Evolutionary conservation across 2,797 vertebrate species (phyloP).

Genomic region (Acanthopagrus latus): DNA sequence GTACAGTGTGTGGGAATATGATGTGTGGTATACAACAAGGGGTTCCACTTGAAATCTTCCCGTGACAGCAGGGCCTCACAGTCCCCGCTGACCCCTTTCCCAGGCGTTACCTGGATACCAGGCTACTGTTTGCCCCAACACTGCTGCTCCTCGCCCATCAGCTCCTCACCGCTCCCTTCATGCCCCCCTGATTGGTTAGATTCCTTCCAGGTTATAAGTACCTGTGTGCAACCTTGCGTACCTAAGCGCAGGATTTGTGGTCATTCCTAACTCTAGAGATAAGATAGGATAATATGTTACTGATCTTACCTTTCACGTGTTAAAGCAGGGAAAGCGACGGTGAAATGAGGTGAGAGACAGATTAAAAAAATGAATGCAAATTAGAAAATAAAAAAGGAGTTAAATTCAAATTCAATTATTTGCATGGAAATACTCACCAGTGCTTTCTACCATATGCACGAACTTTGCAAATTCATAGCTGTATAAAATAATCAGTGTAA

Average conservation of each 20-base stretch:
- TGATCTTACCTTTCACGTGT: conserved; percentile 1
- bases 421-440: not conserved
- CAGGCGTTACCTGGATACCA: conserved; percentile 70
- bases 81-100: conserved; percentile 30
- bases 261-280: conserved; percentile 5
- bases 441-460: not conserved
- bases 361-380: not conserved
- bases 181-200: conserved; percentile 8
- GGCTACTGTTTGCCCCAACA: conserved; percentile 74
- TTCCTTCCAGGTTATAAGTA: conserved; percentile 32
- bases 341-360: not conserved
- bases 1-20: conserved; percentile 12
- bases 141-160: conserved; percentile 35
- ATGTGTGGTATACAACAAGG: conserved; percentile 18
- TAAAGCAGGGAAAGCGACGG: not conserved
- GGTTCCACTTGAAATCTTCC: conserved; percentile 48
- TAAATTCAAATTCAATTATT: not conserved
- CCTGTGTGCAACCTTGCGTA: conserved; percentile 34
- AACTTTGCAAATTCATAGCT: not conserved
- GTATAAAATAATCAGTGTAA: not conserved
- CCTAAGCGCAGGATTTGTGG: conserved; percentile 14
- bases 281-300: not conserved
- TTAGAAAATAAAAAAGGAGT: not conserved
- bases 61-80: conserved; percentile 44
- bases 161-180: conserved; percentile 19